phyloP scores from a whole-genome alignment of 2,888 invertebrate genomes.

The Drosophila mimica region DNA sequence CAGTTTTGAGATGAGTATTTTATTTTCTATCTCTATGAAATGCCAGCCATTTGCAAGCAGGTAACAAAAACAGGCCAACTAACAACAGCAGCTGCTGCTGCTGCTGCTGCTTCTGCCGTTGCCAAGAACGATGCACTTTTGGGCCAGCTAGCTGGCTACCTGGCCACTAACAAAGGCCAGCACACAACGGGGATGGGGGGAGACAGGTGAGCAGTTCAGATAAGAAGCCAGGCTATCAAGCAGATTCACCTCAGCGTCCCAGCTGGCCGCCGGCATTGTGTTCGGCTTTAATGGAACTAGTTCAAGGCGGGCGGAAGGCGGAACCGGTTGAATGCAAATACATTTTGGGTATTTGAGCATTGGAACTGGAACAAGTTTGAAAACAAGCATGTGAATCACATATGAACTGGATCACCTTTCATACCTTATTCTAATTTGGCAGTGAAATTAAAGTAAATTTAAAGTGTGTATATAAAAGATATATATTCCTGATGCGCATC shows the following conservation, averaged over 20 bases:
- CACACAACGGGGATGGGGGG: background rate
- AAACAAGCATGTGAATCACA: background rate
- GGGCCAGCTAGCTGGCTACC: constrained; percentile 24
- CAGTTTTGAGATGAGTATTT: constrained; percentile 31
- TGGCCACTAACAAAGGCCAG: constrained; percentile 13
- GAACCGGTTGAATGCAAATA: constrained; percentile 12
- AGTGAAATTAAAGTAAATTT: background rate
- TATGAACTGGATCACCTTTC: background rate
- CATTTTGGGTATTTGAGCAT: constrained; percentile 7
- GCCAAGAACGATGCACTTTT: constrained; percentile 19
- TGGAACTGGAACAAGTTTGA: background rate
- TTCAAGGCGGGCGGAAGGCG: constrained; percentile 35
- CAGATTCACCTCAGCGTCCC: constrained; percentile 17
- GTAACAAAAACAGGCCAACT: constrained; percentile 25
- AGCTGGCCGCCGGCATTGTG: constrained; percentile 4
- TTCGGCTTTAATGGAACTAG: constrained; percentile 32
- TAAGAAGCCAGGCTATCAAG: constrained; percentile 23
- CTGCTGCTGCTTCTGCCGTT: background rate
- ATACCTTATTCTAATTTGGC: background rate
- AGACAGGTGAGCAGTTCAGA: constrained; percentile 42
- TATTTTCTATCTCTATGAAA: constrained; percentile 14
- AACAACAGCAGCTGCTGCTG: constrained; percentile 28
- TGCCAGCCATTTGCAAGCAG: constrained; percentile 32
- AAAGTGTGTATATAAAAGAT: background rate
- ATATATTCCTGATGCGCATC: background rate